Evolutionary conservation across 2,113 vertebrate species (phyloP).

Genomic region (Cygnus atratus): DNA sequence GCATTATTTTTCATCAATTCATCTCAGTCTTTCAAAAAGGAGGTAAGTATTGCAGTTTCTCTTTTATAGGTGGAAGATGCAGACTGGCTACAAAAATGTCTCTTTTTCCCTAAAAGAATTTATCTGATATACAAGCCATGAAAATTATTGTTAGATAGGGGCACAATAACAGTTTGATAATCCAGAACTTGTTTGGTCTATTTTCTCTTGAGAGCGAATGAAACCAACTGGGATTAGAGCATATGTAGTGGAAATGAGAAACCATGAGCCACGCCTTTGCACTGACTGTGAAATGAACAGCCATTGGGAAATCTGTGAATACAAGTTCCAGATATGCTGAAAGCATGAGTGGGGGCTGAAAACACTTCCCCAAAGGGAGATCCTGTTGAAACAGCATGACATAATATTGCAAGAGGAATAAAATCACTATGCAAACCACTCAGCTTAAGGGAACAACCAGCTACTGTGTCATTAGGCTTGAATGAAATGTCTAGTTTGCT

Average conservation of each 20-base stretch:
- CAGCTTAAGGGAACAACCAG: slow-evolving; percentile 32
- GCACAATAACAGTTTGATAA: not conserved
- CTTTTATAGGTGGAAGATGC: not conserved
- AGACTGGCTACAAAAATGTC: not conserved
- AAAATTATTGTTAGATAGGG: not conserved
- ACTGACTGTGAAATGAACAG: not conserved
- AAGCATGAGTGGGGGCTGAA: not conserved
- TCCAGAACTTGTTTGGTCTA: no score
- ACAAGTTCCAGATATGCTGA: not conserved
- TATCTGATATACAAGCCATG: not conserved
- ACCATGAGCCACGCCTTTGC: not conserved
- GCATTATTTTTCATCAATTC: not conserved
- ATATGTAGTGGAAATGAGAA: not conserved
- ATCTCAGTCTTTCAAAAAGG: not conserved
- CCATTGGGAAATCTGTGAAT: not conserved
- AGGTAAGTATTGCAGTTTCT: not conserved
- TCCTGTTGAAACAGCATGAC: not conserved
- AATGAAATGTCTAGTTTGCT: slow-evolving; percentile 8
- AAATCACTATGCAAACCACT: not conserved
- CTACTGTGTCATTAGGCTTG: not conserved
- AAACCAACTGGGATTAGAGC: not conserved
- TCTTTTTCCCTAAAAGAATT: not conserved
- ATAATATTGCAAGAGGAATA: not conserved
- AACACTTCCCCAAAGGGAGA: not conserved
- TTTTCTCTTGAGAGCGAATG: not conserved